A percentile compares a stretch with the other conserved stretches of the same genome.
phyloP scores from a whole-genome alignment of 2,888 invertebrate species.

The Euplagia quadripunctaria region DNA sequence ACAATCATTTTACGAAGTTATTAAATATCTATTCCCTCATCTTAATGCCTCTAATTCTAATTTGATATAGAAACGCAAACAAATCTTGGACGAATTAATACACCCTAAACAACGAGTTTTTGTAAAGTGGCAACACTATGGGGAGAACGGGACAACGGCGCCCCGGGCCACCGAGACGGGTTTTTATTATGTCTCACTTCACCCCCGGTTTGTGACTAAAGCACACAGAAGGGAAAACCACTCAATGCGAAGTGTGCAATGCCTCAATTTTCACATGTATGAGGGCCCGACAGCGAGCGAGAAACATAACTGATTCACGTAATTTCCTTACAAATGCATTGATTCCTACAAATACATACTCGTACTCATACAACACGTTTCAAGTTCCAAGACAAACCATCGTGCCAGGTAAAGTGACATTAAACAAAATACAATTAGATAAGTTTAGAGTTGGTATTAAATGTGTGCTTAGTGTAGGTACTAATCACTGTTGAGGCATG shows the following conservation, averaged over 20 bases:
- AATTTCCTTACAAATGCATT: background rate
- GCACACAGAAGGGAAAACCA: conserved; percentile 69
- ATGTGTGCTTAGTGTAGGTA: background rate
- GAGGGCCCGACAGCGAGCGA: background rate
- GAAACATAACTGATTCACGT: background rate
- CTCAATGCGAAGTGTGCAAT: conserved; percentile 61
- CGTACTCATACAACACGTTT: background rate
- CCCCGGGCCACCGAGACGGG: conserved; percentile 65
- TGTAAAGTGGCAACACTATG: conserved; percentile 48
- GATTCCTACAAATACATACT: too few species aligned
- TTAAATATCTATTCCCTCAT: background rate
- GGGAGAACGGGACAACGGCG: conserved; percentile 52
- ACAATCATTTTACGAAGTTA: background rate
- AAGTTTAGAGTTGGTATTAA: background rate
- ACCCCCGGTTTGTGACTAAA: conserved; percentile 71
- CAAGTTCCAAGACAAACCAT: background rate
- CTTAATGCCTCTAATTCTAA: conserved; percentile 17
- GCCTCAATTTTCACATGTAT: conserved; percentile 32
- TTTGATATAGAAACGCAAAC: conserved; percentile 47
- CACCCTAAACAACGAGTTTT: conserved; percentile 51
- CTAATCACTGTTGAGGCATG: conserved; percentile 14
- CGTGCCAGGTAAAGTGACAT: background rate
- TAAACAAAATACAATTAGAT: background rate
- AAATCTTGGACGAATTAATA: conserved; percentile 52
- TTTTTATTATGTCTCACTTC: conserved; percentile 75